A percentile compares a stretch with the other conserved stretches of the same genome.
phyloP scores from a whole-genome alignment of 2,888 invertebrate species.

The Atherix ibis region DNA sequence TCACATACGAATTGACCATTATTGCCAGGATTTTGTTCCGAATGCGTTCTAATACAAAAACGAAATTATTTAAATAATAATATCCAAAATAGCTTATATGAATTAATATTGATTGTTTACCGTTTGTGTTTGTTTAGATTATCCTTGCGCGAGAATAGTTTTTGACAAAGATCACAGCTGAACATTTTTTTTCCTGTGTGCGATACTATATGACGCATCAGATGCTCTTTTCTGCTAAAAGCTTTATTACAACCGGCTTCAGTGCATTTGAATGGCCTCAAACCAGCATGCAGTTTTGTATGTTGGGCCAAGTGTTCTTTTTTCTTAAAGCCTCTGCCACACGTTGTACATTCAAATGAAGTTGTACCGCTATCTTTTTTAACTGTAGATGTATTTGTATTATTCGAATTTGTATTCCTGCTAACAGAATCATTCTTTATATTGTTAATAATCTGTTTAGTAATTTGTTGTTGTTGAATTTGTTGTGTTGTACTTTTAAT shows the following conservation, averaged over 20 bases:
- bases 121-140: conserved; percentile 32
- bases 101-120: conserved; percentile 14
- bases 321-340: conserved; percentile 47
- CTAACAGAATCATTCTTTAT: no score
- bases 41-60: conserved; percentile 22
- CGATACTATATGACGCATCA: conserved; percentile 47
- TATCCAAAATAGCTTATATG: background rate
- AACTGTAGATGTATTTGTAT: conserved; percentile 7
- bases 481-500: no score
- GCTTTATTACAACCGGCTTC: conserved; percentile 43
- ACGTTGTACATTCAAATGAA: conserved; percentile 36
- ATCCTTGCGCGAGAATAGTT: conserved; percentile 35
- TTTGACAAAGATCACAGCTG: conserved; percentile 43
- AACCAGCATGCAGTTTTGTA: conserved; percentile 47
- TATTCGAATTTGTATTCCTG: conserved; percentile 7
- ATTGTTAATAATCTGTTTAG: conserved; percentile 14
- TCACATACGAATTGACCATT: conserved; percentile 44
- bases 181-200: conserved; percentile 53
- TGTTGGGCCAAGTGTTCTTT: conserved; percentile 55
- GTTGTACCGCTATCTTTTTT: background rate
- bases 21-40: conserved; percentile 14
- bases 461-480: conserved; percentile 14
- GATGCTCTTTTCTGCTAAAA: conserved; percentile 52
- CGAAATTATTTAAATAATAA: background rate
- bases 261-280: conserved; percentile 48